A percentile compares a stretch with the other conserved stretches of the same genome.
Evolutionary conservation across 2,888 invertebrate genomes (phyloP).

Genomic region (Lasius fuliginosus): DNA sequence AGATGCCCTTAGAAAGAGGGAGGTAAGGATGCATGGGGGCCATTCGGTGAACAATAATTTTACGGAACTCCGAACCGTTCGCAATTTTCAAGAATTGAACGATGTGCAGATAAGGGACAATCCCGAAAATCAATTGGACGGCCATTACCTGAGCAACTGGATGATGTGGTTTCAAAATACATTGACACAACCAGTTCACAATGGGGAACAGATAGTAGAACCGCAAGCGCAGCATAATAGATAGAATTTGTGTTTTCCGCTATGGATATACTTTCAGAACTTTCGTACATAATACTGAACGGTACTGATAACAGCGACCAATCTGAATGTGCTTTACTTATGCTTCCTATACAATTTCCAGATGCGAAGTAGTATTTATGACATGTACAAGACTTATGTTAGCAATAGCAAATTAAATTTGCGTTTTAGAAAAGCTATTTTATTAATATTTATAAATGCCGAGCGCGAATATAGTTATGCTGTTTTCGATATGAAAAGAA

Average conservation of each 20-base stretch:
- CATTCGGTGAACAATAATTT: constrained; percentile 74
- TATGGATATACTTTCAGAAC: constrained; percentile 32
- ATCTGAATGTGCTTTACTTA: constrained; percentile 58
- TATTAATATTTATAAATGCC: constrained; percentile 61
- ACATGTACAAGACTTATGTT: constrained; percentile 44
- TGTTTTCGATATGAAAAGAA: constrained; percentile 53
- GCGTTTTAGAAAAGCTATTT: constrained; percentile 53
- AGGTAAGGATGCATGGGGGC: constrained; percentile 78
- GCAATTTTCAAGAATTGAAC: constrained; percentile 79
- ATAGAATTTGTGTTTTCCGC: constrained; percentile 39
- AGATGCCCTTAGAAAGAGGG: constrained; percentile 80
- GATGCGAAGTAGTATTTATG: constrained; percentile 52
- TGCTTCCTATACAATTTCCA: constrained; percentile 53
- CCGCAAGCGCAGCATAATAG: constrained; percentile 36
- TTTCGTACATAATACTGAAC: constrained; percentile 7
- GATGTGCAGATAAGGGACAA: constrained; percentile 77
- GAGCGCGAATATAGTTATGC: constrained; percentile 34
- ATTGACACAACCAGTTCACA: constrained; percentile 73
- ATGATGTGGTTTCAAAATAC: constrained; percentile 83
- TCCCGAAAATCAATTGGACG: constrained; percentile 76
- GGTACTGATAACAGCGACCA: constrained; percentile 47
- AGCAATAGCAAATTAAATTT: constrained; percentile 50
- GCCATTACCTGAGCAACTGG: constrained; percentile 81
- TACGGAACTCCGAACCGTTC: constrained; percentile 77
- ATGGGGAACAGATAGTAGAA: constrained; percentile 66